A percentile compares a stretch with the other conserved stretches of the same genome.
phyloP scores from a whole-genome alignment of 2,797 vertebrate genomes.

The Alcedo quadribrachys region DNA sequence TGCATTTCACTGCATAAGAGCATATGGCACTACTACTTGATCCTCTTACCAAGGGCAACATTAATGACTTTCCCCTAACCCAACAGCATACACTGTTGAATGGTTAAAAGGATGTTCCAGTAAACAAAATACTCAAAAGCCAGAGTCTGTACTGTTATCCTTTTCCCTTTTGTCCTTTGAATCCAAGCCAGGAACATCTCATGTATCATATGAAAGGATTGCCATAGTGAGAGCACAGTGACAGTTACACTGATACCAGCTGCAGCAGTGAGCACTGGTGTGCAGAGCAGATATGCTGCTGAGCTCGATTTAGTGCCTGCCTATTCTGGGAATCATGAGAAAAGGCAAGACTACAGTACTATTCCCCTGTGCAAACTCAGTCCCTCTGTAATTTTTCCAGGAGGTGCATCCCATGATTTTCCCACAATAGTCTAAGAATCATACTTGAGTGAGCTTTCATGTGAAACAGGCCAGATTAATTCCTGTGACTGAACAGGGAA shows the following conservation, averaged over 20 bases:
- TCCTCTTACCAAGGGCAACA: slow-evolving; percentile 41
- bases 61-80: slow-evolving; percentile 28
- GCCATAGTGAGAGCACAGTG: not conserved
- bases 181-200: slow-evolving; percentile 44
- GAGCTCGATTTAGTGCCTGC: not conserved
- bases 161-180: slow-evolving; percentile 47
- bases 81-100: not conserved
- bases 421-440: not conserved
- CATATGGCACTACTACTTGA: slow-evolving; percentile 41
- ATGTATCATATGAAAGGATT: not conserved
- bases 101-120: slow-evolving; percentile 39
- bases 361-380: not conserved
- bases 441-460: not conserved
- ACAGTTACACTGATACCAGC: not conserved
- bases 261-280: not conserved
- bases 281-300: not conserved
- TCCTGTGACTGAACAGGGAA: not conserved
- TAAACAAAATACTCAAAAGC: slow-evolving; percentile 52
- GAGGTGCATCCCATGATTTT: not conserved
- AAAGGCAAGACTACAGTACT: not conserved
- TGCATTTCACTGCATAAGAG: slow-evolving; percentile 5
- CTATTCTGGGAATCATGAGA: not conserved
- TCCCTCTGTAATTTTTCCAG: not conserved
- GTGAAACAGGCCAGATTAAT: not conserved
- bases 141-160: slow-evolving; percentile 8